Conservation (phyloP, 1,140 invertebrate species). For the Rhyzopertha dominica region DNA sequence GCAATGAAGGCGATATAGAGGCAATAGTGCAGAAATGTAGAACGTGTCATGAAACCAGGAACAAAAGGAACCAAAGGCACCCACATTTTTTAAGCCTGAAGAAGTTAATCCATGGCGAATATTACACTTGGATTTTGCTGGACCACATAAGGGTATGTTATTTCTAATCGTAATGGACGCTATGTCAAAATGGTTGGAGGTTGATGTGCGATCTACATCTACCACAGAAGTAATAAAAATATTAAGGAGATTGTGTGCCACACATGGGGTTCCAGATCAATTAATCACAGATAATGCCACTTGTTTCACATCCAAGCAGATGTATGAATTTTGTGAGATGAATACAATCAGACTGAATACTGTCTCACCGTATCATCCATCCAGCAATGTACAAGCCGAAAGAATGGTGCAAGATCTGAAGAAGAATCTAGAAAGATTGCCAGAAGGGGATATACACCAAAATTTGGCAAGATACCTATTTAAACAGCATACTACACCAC, state of each 20-base stretch:
- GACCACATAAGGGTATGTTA: conserved; percentile 28
- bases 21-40: conserved; percentile 10
- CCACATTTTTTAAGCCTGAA: conserved; percentile 35
- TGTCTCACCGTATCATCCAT: no score
- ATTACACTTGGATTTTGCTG: conserved; percentile 40
- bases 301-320: conserved; percentile 20
- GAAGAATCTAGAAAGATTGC: no score
- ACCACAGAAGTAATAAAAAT: conserved; percentile 18
- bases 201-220: conserved; percentile 22
- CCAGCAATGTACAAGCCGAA: no score
- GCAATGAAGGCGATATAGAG: conserved; percentile 42
- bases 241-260: conserved; percentile 15
- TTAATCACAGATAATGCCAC: conserved; percentile 19
- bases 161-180: conserved; percentile 31
- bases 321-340: conserved; percentile 19
- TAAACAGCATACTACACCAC: no score
- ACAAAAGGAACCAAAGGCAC: conserved; percentile 32
- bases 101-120: conserved; percentile 40
- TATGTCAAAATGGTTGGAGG: conserved; percentile 37
- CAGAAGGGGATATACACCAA: no score
- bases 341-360: conserved; percentile 11
- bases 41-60: conserved; percentile 28
- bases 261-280: conserved; percentile 16
- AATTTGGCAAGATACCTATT: no score
- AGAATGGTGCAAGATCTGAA: no score